Evolutionary conservation across 2,888 invertebrate genomes (phyloP), one percentile per base, ranked within the genome.

Genomic region (Drosophila formosana): DNA sequence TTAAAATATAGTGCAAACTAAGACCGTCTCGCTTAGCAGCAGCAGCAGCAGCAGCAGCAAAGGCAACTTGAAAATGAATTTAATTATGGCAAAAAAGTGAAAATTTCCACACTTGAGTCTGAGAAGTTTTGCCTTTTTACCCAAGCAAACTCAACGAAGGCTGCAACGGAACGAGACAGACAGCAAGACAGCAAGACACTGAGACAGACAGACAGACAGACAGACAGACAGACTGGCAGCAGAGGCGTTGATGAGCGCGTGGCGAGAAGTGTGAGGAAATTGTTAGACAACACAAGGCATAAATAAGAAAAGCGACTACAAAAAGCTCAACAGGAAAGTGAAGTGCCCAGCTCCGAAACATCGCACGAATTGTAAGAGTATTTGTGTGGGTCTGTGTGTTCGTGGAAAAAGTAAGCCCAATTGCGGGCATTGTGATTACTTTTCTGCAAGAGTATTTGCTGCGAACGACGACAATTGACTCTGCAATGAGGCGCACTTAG

Each of bases 41-140:
- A 26, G 66, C 71, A 68, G 72, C 65, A 82, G 82, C 82, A 18
- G 1, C 32, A 32, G 25, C 28, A 13, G 56, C 34, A 26, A 67
- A 72, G 69, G 72, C 65, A 82, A 84, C 82, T 76, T 77, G 62
- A 82, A 89, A 80, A 91, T 82, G 79, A 89, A 89, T 90, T 89
- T 89, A 89, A 90, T 91, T 90, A 90, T 82, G 81, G 75, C 75
- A 81, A 81, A 88, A 90, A 89, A 89, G 89, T 89, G 89, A 89
- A 89, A 91, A 86, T 87, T 85, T 85, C 80, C 80, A 90, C 89
- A 89, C 91, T 89, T 82, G 74, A 82, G 80, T 88, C 88, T 80
- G 78, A 53, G 71, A 89, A 88, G 78, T 90, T 89, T 89, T 89
- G 41, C 76, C 72, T 66, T 68, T 68, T 70, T 18, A 18, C 50